A percentile compares a stretch with the other conserved stretches of the same genome.
These are phyloP conservation scores for Hylyphantes graminicola DNA, from an alignment of 1,140 invertebrate species.

Conservation along the genomic window DNA sequence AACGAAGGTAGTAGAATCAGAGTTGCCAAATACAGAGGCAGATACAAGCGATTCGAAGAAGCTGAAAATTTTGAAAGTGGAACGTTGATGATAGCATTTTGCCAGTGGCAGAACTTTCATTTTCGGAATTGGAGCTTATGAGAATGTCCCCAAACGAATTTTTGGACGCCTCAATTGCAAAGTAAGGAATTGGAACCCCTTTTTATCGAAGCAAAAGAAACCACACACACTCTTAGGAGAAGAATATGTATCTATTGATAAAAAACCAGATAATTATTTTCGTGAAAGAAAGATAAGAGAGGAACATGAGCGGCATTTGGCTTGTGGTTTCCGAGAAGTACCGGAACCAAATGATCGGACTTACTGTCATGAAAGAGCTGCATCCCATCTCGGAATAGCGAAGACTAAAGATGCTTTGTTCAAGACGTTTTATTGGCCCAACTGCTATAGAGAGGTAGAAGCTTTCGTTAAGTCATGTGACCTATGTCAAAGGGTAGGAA, in stretches of 20 bases:
- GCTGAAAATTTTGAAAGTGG: too few relatives aligned
- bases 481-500: not conserved
- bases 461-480: not conserved
- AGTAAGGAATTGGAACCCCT: not conserved
- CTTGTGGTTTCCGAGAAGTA: not conserved
- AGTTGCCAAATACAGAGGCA: too few relatives aligned
- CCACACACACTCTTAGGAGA: not conserved
- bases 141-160: not conserved
- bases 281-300: not conserved
- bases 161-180: not conserved
- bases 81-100: too few relatives aligned
- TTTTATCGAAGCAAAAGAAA: not conserved
- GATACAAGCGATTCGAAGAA: too few relatives aligned
- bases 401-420: conserved; percentile 5
- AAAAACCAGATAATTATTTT: not conserved
- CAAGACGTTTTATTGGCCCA: not conserved
- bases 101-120: not conserved
- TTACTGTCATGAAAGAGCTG: not conserved
- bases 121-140: not conserved
- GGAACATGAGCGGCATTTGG: not conserved
- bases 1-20: not conserved
- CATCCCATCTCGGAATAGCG: not conserved
- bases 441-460: conserved; percentile 5
- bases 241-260: not conserved
- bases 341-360: not conserved